Evolutionary conservation across 2,113 vertebrate genomes (phyloP).

Genomic region (Malurus alboscapulatus): DNA sequence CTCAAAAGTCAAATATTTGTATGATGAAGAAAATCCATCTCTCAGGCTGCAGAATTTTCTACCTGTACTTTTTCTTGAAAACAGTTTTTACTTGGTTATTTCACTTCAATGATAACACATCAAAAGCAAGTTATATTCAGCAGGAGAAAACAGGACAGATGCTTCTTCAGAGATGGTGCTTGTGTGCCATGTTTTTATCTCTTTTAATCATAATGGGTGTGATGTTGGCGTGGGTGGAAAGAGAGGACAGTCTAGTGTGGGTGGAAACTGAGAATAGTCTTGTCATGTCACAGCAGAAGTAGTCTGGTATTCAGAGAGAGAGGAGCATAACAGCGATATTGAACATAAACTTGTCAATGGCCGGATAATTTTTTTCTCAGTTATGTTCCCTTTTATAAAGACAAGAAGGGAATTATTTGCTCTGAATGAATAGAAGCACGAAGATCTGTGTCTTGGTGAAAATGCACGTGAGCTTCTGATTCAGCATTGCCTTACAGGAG

Average conservation of each 20-base stretch:
- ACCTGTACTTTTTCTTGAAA: slow-evolving; percentile 4
- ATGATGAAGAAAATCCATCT: neutral
- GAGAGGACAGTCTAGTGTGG: slow-evolving; percentile 69
- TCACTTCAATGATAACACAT: slow-evolving; percentile 40
- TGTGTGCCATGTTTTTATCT: slow-evolving; percentile 63
- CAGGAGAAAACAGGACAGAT: slow-evolving; percentile 70
- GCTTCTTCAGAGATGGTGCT: slow-evolving; percentile 59
- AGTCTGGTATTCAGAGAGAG: slow-evolving; percentile 57
- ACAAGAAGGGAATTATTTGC: slow-evolving; percentile 25
- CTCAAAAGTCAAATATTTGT: neutral
- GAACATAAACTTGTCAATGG: slow-evolving; percentile 65
- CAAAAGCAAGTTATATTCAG: slow-evolving; percentile 47
- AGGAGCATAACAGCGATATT: slow-evolving; percentile 20
- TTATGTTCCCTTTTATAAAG: slow-evolving; percentile 8
- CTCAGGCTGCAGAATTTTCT: neutral
- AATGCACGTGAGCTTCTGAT: neutral
- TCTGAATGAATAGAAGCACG: slow-evolving; percentile 39
- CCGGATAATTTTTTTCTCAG: slow-evolving; percentile 34
- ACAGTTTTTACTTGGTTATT: slow-evolving; percentile 25
- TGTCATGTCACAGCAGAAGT: slow-evolving; percentile 64
- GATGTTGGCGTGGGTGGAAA: slow-evolving; percentile 70
- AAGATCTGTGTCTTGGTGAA: neutral
- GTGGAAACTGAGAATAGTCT: slow-evolving; percentile 68
- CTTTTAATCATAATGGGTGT: slow-evolving; percentile 73
- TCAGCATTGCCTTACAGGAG: neutral